Evolutionary conservation across 2,797 vertebrate genomes (phyloP).

Genomic region (Anguilla marmorata): DNA sequence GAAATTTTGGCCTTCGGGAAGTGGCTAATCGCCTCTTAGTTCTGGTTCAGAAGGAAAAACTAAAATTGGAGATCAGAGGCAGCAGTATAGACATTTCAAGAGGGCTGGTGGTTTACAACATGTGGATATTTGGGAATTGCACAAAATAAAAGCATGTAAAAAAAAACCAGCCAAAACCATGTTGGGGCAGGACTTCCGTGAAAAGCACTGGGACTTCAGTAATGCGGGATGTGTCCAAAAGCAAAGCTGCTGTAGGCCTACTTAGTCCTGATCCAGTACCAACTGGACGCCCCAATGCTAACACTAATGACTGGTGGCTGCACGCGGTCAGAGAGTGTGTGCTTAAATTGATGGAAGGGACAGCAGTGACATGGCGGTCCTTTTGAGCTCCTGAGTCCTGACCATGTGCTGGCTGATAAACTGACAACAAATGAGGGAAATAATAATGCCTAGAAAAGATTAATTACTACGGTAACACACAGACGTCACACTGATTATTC

Average conservation of each 20-base stretch:
- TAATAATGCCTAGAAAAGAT: neutral
- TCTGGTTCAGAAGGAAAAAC: slow-evolving; percentile 1
- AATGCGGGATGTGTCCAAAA: neutral
- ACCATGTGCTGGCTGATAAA: neutral
- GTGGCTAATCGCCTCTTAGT: neutral
- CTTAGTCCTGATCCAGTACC: neutral
- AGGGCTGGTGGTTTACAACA: slow-evolving; percentile 18
- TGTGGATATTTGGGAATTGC: slow-evolving; percentile 17
- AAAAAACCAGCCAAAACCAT: neutral
- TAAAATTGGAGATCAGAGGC: slow-evolving; percentile 14
- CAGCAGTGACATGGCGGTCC: neutral
- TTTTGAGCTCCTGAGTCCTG: neutral
- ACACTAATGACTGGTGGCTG: neutral
- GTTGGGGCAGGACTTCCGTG: neutral
- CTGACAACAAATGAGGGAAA: neutral
- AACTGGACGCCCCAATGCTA: neutral
- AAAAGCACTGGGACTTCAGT: neutral
- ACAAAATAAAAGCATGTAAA: neutral
- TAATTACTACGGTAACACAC: neutral
- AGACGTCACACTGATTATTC: neutral
- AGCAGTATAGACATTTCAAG: slow-evolving; percentile 19
- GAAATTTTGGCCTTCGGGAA: slow-evolving; percentile 10
- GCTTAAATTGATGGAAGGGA: neutral
- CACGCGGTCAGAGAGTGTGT: neutral
- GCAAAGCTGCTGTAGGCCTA: neutral